Base-by-base conservation (phyloP, 2,888 invertebrate species). In the Cecidostiba fungosa region DNA sequence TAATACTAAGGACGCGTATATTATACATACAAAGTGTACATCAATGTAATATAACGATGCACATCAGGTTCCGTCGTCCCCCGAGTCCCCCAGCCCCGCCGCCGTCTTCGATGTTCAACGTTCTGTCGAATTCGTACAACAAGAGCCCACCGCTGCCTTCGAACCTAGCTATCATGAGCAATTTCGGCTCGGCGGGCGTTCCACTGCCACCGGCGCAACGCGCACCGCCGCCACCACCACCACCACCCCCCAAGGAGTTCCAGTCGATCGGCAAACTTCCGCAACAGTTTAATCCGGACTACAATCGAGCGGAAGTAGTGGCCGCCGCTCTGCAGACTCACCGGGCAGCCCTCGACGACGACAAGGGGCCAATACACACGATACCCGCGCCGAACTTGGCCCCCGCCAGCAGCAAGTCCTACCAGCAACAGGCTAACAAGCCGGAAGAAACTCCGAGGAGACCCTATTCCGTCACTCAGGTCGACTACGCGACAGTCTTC, bases 371-470 rank as follows among this genome's bases (percentile, higher is more conserved):
- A 2, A 97, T 97, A 91, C 97, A 97, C 93, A 97, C 97, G 14
- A 97, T 97, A 88, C 97, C 97, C 91, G 97, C 97, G 36, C 97
- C 97, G 12, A 97, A 97, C 94, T 94, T 97, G 77, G 96, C 96
- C 88, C 94, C 95, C 10, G 95, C 95, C 0, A 96, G 96, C 36
- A 23, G 54, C 91, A 96, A 95, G 90, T 96, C 96, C 0, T 90
- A 91, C 69, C 95, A 70, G 23, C 80, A 79, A 70, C 79, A 79
- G 19, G 83, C 72, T 8, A 78, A 14, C 59, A 77, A 77, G 32
- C 43, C 43, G 32, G 82, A 85, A 12, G 85, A 85, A 36, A 23
- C 26, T 19, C 62, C 16, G 29, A 77, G 62, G 36, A 62, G 78
- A 62, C 80, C 84, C 3, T 82, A 84, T 32, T 54, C 77, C 26